These are phyloP conservation scores for Rhagonycha lutea DNA, from an alignment of 2,888 invertebrate species.

Conservation along the genomic window DNA sequence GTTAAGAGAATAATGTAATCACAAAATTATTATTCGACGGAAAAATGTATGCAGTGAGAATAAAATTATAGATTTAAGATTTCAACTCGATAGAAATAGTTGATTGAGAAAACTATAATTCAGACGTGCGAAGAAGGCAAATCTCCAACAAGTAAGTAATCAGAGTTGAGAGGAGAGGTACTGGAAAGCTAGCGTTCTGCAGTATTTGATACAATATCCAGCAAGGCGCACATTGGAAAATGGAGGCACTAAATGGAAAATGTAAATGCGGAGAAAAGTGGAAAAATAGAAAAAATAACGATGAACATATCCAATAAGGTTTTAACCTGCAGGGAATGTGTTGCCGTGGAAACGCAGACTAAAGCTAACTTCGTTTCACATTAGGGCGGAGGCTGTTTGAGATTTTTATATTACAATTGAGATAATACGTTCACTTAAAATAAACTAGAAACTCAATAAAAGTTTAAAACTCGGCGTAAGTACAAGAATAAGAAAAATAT, in stretches of 20 bases:
- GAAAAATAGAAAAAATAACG: constrained; percentile 53
- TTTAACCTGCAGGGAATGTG: constrained; percentile 54
- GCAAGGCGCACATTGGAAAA: constrained; percentile 48
- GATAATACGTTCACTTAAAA: constrained; percentile 30
- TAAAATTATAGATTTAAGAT: neutral
- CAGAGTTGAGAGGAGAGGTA: constrained; percentile 24
- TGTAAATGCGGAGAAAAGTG: constrained; percentile 50
- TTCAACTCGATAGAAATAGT: constrained; percentile 31
- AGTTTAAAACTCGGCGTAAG: constrained; percentile 5
- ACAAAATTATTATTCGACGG: neutral
- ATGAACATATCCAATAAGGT: constrained; percentile 56
- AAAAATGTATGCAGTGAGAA: neutral
- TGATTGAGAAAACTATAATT: constrained; percentile 38
- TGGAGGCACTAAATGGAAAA: constrained; percentile 52
- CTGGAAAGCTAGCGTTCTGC: constrained; percentile 29
- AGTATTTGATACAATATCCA: constrained; percentile 43
- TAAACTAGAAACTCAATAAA: constrained; percentile 21
- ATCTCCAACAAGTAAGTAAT: constrained; percentile 36
- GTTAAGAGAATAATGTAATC: neutral
- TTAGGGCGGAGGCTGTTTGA: constrained; percentile 43
- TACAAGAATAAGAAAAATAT: neutral
- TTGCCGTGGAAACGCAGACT: constrained; percentile 50
- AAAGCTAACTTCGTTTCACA: constrained; percentile 50
- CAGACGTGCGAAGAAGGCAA: constrained; percentile 28
- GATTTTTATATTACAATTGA: constrained; percentile 25